Base-by-base conservation (phyloP, 1,140 invertebrate species). In the Papilio machaon region DNA sequence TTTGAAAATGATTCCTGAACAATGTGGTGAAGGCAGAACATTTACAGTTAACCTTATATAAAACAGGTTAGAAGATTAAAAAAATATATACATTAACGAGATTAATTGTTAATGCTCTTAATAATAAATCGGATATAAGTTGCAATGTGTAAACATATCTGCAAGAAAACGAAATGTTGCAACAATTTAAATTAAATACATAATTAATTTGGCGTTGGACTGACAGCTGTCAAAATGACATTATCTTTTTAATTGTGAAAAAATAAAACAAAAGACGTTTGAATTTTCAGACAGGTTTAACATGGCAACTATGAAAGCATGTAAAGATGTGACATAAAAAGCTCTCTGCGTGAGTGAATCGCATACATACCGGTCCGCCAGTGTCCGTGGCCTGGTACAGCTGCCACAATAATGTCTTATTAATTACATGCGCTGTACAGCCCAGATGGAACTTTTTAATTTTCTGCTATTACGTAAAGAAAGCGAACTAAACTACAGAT, bases 321-420 rank as follows among this genome's bases (percentile, higher is more conserved):
- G 35, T 79, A 47, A 67, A 78, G 10, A 8, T 64, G 11, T 58
- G 58, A 78, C 54, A 54, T 13, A 64, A 17, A 79, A 79, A 79
- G 60, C 54, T 43, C 43, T 84, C 78, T 43, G 76, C 80, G 81
- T 80, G 35, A 54, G 52, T 78, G 76, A 60, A 60, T 78, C 49
- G 75, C 43, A 19, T 94, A 94, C 93, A 86, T 94, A 94, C 93
- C 93, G 92, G 81, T 89, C 88, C 87, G 86, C 90, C 88, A 58
- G 88, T 84, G 86, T 93, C 93, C 92, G 93, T 94, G 89, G 93
- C 91, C 91, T 93, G 93, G 93, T 94, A 94, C 75, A 94, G 90
- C 93, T 94, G 92, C 91, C 91, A 91, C 89, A 94, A 94, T 86
- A 92, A 93, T 84, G 82, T 85, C 79, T 89, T 86, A 92, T 94